A percentile compares a stretch with the other conserved stretches of the same genome.
Conservation (phyloP, 2,113 vertebrate species). For the Hystrix brachyura region DNA sequence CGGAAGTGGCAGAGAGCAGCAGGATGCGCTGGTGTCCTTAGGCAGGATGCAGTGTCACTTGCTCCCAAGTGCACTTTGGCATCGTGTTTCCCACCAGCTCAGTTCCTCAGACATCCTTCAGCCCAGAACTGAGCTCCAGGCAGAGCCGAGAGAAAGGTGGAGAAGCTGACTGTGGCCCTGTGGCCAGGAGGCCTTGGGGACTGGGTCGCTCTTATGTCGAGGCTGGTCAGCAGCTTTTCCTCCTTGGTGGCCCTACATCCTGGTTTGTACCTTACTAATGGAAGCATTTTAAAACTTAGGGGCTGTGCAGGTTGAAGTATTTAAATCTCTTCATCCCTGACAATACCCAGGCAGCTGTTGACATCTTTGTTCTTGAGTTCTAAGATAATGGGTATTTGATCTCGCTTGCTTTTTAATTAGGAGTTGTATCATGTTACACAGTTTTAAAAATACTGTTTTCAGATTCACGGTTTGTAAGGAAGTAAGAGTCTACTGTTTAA, state of each 20-base stretch:
- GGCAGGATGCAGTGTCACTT: background rate
- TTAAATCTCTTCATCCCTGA: background rate
- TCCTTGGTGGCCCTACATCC: background rate
- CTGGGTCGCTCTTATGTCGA: background rate
- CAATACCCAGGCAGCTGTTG: background rate
- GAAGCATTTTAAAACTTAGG: conserved; percentile 22
- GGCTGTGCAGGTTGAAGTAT: background rate
- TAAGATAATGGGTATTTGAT: background rate
- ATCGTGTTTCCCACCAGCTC: background rate
- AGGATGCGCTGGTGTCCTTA: background rate
- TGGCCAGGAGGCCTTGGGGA: background rate
- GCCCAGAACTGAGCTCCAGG: too few relatives aligned
- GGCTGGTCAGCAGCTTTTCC: background rate
- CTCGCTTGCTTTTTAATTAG: background rate
- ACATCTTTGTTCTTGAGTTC: background rate
- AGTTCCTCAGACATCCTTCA: background rate
- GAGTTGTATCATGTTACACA: background rate
- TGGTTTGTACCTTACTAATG: background rate
- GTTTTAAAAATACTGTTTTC: conserved; percentile 24
- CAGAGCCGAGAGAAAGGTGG: background rate
- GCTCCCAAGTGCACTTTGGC: background rate
- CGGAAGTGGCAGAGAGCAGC: background rate
- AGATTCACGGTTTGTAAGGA: conserved; percentile 4
- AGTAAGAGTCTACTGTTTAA: background rate
- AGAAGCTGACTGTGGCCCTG: background rate